A percentile compares a stretch with the other conserved stretches of the same genome.
phyloP scores from a whole-genome alignment of 2,888 invertebrate species.

The Tortricodes alternella region DNA sequence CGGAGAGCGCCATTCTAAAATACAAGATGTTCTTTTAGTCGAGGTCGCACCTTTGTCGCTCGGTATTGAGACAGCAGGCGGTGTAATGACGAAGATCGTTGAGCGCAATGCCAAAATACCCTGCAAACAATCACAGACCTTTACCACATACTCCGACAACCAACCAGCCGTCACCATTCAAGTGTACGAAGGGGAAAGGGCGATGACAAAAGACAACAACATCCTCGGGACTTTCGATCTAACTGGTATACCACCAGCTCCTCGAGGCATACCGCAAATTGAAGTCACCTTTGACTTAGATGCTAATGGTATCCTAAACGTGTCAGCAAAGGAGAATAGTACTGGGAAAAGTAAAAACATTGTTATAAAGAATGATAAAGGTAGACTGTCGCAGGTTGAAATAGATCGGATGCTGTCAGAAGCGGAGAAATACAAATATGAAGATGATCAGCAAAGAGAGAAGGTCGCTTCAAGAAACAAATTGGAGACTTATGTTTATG shows the following conservation, averaged over 20 bases:
- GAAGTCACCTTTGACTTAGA: constrained; percentile 89
- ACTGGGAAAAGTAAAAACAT: constrained; percentile 88
- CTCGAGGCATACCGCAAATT: constrained; percentile 85
- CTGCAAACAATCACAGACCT: constrained; percentile 87
- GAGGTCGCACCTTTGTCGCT: constrained; percentile 85
- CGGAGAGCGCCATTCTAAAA: constrained; percentile 87
- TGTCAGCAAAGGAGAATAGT: constrained; percentile 87
- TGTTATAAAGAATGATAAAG: constrained; percentile 91
- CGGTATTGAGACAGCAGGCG: constrained; percentile 90
- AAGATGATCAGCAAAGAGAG: constrained; percentile 86
- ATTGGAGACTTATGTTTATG: constrained; percentile 87
- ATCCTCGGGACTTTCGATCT: constrained; percentile 84
- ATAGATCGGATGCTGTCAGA: constrained; percentile 92
- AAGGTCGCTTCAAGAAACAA: constrained; percentile 86
- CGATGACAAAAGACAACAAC: constrained; percentile 90
- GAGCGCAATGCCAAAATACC: constrained; percentile 88
- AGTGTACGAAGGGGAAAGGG: constrained; percentile 89
- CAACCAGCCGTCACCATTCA: constrained; percentile 88
- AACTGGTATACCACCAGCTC: constrained; percentile 86
- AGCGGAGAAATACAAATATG: constrained; percentile 87
- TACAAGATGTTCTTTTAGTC: constrained; percentile 85
- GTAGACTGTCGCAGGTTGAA: constrained; percentile 90
- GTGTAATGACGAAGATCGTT: constrained; percentile 89
- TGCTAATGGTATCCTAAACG: constrained; percentile 91
- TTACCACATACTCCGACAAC: constrained; percentile 91